Conservation (phyloP, 1,140 invertebrate genomes). For the Pygmarrhopalites habei region DNA sequence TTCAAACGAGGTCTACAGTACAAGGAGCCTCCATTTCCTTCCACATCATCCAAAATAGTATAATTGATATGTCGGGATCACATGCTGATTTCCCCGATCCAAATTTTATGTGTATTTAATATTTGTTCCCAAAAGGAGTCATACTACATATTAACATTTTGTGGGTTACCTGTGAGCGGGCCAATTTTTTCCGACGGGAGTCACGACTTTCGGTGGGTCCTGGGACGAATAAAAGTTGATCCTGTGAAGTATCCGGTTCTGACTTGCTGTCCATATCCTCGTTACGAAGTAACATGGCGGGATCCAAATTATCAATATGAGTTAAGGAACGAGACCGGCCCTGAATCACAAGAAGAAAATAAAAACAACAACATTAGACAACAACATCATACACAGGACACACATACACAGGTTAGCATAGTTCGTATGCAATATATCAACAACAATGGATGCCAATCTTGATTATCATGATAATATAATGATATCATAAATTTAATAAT, state of each 20-base stretch:
- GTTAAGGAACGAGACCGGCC: slow-evolving; percentile 57
- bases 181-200: slow-evolving; percentile 49
- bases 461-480: background rate
- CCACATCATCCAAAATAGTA: too few relatives aligned
- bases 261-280: slow-evolving; percentile 45
- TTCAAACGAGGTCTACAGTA: too few relatives aligned
- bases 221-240: slow-evolving; percentile 38
- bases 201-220: slow-evolving; percentile 30
- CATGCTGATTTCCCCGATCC: too few relatives aligned
- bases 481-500: too few relatives aligned
- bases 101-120: too few relatives aligned
- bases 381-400: background rate
- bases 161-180: slow-evolving; percentile 54
- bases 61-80: too few relatives aligned
- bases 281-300: slow-evolving; percentile 50
- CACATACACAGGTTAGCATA: background rate
- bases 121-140: too few relatives aligned
- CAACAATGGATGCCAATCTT: background rate
- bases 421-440: background rate
- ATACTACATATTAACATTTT: too few relatives aligned
- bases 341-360: slow-evolving; percentile 44
- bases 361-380: background rate
- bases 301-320: slow-evolving; percentile 55
- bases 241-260: slow-evolving; percentile 43
- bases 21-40: too few relatives aligned